Conservation (phyloP, 1,140 invertebrate species). For the Notospermus geniculatus region DNA sequence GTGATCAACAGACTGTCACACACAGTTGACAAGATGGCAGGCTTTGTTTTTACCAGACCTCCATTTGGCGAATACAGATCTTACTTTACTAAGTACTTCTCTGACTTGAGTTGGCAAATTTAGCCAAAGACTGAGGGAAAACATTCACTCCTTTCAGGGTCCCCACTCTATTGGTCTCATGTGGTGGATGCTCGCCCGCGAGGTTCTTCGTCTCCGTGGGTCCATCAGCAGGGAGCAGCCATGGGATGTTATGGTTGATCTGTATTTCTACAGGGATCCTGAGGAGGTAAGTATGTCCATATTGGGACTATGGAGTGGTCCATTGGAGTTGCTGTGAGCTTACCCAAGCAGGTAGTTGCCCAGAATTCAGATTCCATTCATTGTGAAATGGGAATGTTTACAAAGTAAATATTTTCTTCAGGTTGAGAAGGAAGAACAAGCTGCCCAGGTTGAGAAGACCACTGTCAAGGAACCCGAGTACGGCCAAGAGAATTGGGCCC, state of each 20-base stretch:
- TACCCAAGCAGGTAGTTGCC: neutral
- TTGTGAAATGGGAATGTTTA: neutral
- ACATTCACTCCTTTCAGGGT: slow-evolving; percentile 59
- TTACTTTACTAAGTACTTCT: too few species aligned
- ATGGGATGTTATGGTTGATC: slow-evolving; percentile 94
- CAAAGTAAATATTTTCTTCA: slow-evolving; percentile 33
- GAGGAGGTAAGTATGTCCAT: slow-evolving; percentile 82
- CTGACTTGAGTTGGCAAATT: too few species aligned
- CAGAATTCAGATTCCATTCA: neutral
- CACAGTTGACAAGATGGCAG: too few species aligned
- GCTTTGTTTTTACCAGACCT: too few species aligned
- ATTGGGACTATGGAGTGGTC: neutral
- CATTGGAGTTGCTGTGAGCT: neutral
- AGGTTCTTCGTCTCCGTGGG: slow-evolving; percentile 92
- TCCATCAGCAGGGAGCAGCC: slow-evolving; percentile 85
- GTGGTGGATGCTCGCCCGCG: slow-evolving; percentile 98
- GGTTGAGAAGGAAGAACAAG: slow-evolving; percentile 92
- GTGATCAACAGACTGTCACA: too few species aligned
- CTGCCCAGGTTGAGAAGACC: slow-evolving; percentile 69
- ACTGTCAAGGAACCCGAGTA: slow-evolving; percentile 35
- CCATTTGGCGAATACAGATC: too few species aligned
- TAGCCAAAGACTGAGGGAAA: too few species aligned
- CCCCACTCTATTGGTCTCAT: slow-evolving; percentile 97
- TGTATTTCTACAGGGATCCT: slow-evolving; percentile 99
- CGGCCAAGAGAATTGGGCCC: slow-evolving; percentile 18